Percentiles rank a stretch among this genome's conserved stretches.
Conservation (phyloP, 1,140 invertebrate species). For the Galleria mellonella region DNA sequence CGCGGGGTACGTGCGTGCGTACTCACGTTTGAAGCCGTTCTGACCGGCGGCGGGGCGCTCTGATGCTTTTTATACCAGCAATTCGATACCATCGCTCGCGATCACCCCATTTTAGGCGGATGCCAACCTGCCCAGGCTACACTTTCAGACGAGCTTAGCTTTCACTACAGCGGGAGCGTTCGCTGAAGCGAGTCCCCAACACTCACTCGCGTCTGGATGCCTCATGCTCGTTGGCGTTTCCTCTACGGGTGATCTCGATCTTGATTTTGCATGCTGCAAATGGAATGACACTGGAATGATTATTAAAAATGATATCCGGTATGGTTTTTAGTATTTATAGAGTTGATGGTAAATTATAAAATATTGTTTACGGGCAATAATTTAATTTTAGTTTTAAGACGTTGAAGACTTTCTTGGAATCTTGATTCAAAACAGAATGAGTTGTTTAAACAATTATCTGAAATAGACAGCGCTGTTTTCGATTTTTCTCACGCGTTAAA, state of each 20-base stretch:
- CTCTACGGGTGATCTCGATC: neutral
- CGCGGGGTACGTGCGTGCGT: slow-evolving; percentile 50
- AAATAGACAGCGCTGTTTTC: too few species aligned
- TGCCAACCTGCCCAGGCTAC: slow-evolving; percentile 45
- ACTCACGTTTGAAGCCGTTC: slow-evolving; percentile 92
- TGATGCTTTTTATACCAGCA: slow-evolving; percentile 90
- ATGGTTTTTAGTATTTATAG: too few species aligned
- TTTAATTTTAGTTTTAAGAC: too few species aligned
- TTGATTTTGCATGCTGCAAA: neutral
- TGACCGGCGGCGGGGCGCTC: slow-evolving; percentile 82
- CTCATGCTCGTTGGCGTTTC: neutral
- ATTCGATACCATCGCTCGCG: slow-evolving; percentile 82
- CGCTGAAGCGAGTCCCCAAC: slow-evolving; percentile 11
- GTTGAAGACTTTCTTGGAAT: too few species aligned
- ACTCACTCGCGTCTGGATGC: too few species aligned
- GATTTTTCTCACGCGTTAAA: too few species aligned
- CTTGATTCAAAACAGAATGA: too few species aligned
- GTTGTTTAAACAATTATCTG: too few species aligned
- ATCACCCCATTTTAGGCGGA: slow-evolving; percentile 81
- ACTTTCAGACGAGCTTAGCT: slow-evolving; percentile 67
- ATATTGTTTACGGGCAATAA: too few species aligned
- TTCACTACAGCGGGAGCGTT: slow-evolving; percentile 50
- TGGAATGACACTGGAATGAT: neutral
- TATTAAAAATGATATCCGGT: too few species aligned
- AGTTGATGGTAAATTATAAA: too few species aligned